Conservation (phyloP, 2,113 vertebrate species). For the Notothenia rossii region DNA sequence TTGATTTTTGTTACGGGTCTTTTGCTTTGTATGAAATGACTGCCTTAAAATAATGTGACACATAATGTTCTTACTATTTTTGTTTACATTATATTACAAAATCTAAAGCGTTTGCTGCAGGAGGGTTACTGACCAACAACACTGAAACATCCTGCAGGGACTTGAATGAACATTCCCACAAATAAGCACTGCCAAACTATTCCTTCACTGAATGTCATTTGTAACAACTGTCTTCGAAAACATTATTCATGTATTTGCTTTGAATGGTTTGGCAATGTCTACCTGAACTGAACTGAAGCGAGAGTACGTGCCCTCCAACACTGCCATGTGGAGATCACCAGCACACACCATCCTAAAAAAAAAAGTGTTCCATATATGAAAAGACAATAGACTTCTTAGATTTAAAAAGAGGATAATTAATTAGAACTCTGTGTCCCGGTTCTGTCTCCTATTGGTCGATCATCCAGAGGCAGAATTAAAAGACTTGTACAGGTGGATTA, state of each 20-base stretch:
- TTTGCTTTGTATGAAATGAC: conserved; percentile 60
- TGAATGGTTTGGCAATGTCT: conserved; percentile 69
- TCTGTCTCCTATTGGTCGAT: conserved; percentile 15
- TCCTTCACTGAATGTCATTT: conserved; percentile 46
- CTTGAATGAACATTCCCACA: conserved; percentile 53
- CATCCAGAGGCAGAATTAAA: conserved; percentile 11
- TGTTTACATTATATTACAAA: conserved; percentile 32
- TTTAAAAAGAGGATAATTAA: conserved; percentile 19
- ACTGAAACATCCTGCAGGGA: conserved; percentile 54
- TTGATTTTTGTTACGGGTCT: conserved; percentile 61
- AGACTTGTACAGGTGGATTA: conserved; percentile 46
- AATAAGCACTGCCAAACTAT: conserved; percentile 66
- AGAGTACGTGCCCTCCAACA: conserved; percentile 27
- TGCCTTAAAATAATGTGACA: conserved; percentile 29
- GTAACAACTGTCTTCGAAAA: conserved; percentile 23
- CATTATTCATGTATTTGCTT: conserved; percentile 35
- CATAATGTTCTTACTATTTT: not conserved
- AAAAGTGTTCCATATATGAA: conserved; percentile 22
- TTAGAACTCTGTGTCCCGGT: conserved; percentile 9
- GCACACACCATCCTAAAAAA: conserved; percentile 9
- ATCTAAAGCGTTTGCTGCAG: conserved; percentile 15
- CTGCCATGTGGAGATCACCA: conserved; percentile 24
- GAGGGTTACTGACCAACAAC: conserved; percentile 20
- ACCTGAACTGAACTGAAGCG: conserved; percentile 47
- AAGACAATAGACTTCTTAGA: conserved; percentile 26